Percentiles rank a stretch among this genome's conserved stretches.
These are phyloP conservation scores for Margarornis squamiger DNA, from an alignment of 2,797 vertebrate genomes.

Conservation along the genomic window DNA sequence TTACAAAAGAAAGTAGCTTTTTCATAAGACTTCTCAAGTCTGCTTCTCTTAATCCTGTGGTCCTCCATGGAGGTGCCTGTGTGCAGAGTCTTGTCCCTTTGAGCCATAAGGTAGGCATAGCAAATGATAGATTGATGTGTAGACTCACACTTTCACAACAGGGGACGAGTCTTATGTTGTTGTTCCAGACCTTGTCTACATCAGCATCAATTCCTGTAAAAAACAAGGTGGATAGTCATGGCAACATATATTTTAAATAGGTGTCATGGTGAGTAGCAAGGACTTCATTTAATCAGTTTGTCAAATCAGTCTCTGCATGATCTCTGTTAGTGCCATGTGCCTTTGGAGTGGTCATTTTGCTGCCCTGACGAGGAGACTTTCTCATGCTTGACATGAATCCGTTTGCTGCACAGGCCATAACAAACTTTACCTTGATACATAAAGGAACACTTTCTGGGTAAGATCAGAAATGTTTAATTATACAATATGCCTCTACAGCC, in stretches of 20 bases:
- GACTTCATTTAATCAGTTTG: neutral
- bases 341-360: slow-evolving; percentile 41
- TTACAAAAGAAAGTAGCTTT: neutral
- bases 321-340: neutral
- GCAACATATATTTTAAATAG: neutral
- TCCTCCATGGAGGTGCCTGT: neutral
- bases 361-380: slow-evolving; percentile 7
- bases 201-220: neutral
- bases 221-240: neutral
- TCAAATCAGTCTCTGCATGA: neutral
- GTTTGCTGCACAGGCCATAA: neutral
- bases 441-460: neutral
- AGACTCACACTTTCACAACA: neutral
- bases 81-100: neutral
- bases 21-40: neutral
- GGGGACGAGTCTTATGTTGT: neutral
- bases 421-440: neutral
- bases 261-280: neutral
- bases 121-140: neutral
- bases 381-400: neutral
- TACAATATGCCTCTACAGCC: neutral
- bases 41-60: neutral
- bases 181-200: neutral
- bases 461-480: neutral
- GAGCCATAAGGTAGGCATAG: neutral